These are phyloP conservation scores for Xenentodon cancila DNA, from an alignment of 2,797 vertebrate genomes.

Conservation along the genomic window DNA sequence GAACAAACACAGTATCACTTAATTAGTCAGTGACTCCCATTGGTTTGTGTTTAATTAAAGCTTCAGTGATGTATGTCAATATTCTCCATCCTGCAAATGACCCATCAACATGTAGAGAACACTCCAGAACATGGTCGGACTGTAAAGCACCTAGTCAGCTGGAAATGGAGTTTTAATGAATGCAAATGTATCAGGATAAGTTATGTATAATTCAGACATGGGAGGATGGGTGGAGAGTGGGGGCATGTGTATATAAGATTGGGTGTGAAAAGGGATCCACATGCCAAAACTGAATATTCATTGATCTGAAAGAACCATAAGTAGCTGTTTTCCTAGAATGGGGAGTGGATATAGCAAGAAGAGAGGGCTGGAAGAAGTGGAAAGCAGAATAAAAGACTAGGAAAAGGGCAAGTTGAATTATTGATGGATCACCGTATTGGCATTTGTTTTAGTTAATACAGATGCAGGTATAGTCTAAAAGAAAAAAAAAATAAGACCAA, in stretches of 20 bases:
- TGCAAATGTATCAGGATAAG: conserved; percentile 82
- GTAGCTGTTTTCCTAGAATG: conserved; percentile 44
- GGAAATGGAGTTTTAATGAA: conserved; percentile 78
- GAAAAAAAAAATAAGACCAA: conserved; percentile 7
- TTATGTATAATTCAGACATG: conserved; percentile 80
- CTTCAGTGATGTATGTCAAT: conserved; percentile 53
- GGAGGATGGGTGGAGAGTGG: conserved; percentile 16
- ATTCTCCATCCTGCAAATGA: conserved; percentile 49
- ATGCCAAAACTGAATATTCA: conserved; percentile 74
- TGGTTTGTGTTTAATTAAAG: conserved; percentile 72
- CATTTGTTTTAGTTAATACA: conserved; percentile 58
- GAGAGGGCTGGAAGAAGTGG: conserved; percentile 2
- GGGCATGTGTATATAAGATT: conserved; percentile 54
- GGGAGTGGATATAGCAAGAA: conserved; percentile 25
- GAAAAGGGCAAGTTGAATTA: conserved; percentile 54
- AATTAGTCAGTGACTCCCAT: conserved; percentile 48
- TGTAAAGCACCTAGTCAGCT: conserved; percentile 77
- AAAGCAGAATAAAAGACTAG: conserved; percentile 31
- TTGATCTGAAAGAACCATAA: conserved; percentile 51
- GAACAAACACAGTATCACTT: conserved; percentile 41
- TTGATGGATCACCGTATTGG: conserved; percentile 60
- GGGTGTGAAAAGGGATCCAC: conserved; percentile 63
- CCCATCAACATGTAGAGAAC: conserved; percentile 56
- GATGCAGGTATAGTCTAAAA: conserved; percentile 24
- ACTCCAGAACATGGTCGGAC: conserved; percentile 57